These are phyloP conservation scores for Amblyopsis hoosieri DNA, from an alignment of 2,797 vertebrate genomes.

Conservation along the genomic window DNA sequence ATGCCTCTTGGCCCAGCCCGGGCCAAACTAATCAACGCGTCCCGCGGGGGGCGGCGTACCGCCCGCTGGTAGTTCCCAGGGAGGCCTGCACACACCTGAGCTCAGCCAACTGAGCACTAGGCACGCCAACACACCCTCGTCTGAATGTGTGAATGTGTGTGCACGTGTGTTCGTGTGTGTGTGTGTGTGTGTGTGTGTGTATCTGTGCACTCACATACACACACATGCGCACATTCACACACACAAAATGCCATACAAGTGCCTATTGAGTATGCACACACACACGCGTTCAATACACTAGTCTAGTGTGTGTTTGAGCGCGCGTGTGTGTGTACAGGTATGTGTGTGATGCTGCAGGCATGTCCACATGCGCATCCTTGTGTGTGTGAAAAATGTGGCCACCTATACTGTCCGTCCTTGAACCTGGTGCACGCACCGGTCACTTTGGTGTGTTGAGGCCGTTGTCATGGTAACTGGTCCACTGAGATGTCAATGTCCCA, in stretches of 20 bases:
- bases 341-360: neutral
- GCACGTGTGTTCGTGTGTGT: neutral
- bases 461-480: constrained; percentile 27
- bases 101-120: constrained; percentile 41
- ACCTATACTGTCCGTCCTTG: constrained; percentile 8
- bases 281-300: neutral
- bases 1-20: constrained; percentile 52
- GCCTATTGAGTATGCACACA: neutral
- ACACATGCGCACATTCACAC: neutral
- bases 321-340: neutral
- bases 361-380: neutral
- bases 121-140: neutral
- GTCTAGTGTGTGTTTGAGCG: neutral
- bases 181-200: neutral
- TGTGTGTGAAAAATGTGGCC: neutral
- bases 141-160: constrained; percentile 1
- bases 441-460: constrained; percentile 23
- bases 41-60: constrained; percentile 57
- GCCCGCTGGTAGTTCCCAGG: constrained; percentile 45
- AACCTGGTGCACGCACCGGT: constrained; percentile 7
- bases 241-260: neutral
- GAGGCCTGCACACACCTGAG: constrained; percentile 48
- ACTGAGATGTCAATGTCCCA: constrained; percentile 24
- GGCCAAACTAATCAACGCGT: constrained; percentile 77
- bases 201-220: constrained; percentile 3